Conservation (phyloP, 2,888 invertebrate species). For the Andrena dorsata region DNA sequence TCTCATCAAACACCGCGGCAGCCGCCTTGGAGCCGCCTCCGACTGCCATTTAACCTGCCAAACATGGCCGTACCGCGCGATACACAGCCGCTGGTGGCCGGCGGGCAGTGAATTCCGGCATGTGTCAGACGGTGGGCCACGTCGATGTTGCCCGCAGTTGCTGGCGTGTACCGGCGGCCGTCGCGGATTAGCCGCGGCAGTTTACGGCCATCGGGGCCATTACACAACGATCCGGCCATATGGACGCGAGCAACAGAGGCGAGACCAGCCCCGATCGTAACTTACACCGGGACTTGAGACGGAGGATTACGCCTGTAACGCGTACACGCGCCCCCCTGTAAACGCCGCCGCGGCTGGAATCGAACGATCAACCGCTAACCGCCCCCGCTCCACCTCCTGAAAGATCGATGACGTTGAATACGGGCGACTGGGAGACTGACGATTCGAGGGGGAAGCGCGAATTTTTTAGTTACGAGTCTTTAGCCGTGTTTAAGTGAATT, state of each 20-base stretch:
- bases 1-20: constrained; percentile 57
- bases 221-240: constrained; percentile 67
- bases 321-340: neutral
- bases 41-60: constrained; percentile 48
- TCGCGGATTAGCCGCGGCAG: constrained; percentile 62
- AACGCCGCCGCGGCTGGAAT: constrained; percentile 2
- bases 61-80: constrained; percentile 35
- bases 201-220: constrained; percentile 69
- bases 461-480: no score
- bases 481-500: no score
- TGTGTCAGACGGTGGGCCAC: constrained; percentile 51
- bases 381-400: neutral
- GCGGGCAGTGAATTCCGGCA: constrained; percentile 52
- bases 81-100: constrained; percentile 25
- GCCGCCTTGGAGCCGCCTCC: constrained; percentile 38
- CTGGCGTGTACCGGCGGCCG: constrained; percentile 17
- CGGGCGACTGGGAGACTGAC: neutral
- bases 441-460: neutral
- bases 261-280: constrained; percentile 61
- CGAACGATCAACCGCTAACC: constrained; percentile 13
- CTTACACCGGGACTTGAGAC: constrained; percentile 64
- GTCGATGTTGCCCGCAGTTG: constrained; percentile 45
- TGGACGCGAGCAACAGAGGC: constrained; percentile 32
- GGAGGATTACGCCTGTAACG: constrained; percentile 59
- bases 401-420: neutral